Evolutionary conservation across 2,888 invertebrate genomes (phyloP), one percentile per base, ranked within the genome.

Genomic region (Macrosiphum euphorbiae): DNA sequence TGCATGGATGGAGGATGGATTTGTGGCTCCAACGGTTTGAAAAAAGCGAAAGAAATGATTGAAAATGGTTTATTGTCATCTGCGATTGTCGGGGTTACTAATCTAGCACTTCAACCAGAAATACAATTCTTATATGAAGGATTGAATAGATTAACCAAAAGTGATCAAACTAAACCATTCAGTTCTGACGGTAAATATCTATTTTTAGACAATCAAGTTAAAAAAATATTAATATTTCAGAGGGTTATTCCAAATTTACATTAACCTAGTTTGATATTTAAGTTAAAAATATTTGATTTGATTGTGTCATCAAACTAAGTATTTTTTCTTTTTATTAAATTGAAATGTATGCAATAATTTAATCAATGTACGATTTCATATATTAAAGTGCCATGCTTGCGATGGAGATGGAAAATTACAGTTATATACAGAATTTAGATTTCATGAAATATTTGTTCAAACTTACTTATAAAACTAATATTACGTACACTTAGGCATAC

Each of bases 1-100:
- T 96, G 97, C 1, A 96, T 97, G 92, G 97, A 97, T 95, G 97
- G 97, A 84, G 97, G 97, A 58, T 97, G 97, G 96, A 96, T 97
- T 0, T 97, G 97, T 88, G 97, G 97, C 91, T 95, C 97, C 89
- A 96, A 97, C 94, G 97, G 96, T 35, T 95, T 97, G n/a, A 96
- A 97, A 95, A 96, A 96, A 94, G 97, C 96, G 1, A 95, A 95
- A 58, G 91, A 95, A 3, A 95, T 96, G n/a, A 96, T 96, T 67
- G 95, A 96, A 86, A 88, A 91, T 44, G 95, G 95, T 0, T 88
- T 93, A 13, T 96, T 96, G 95, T 96, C 97, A 94, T 96, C 96
- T 20, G 97, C 97, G 7, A 95, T 97, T 87, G 97, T 97, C 13
- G 97, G 96, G 3, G 97, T 97, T 24, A 96, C 96, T 50, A 96